phyloP scores from a whole-genome alignment of 2,113 vertebrate species.

The western clawed frog (Xenopus tropicalis) region UCB_Xtro_10.0 CM004451.2:37618501-37619000 shows the following conservation, averaged over 20 bases:
- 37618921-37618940: too few species aligned
- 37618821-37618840: constrained; percentile 54
- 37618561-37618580: constrained; percentile 96
- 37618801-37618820: constrained; percentile 87
- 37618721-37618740: constrained; percentile 90
- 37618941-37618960: too few species aligned
- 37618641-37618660: constrained; percentile 91
- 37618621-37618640: constrained; percentile 89
- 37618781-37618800: constrained; percentile 81
- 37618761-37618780: constrained; percentile 87
- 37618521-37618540: constrained; percentile 88
- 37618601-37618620: constrained; percentile 86
- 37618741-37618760: constrained; percentile 89
- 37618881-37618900: too few species aligned
- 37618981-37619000: too few species aligned
- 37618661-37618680: constrained; percentile 95
- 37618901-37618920: too few species aligned
- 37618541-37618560: constrained; percentile 91
- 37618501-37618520: constrained; percentile 93
- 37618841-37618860: too few species aligned
- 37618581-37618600: constrained; percentile 86
- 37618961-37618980: too few species aligned
- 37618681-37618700: constrained; percentile 84
- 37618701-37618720: constrained; percentile 89
- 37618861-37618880: too few species aligned